Evolutionary conservation across 2,888 invertebrate species (phyloP).

Genomic region (Sarcophaga caerulescens): DNA sequence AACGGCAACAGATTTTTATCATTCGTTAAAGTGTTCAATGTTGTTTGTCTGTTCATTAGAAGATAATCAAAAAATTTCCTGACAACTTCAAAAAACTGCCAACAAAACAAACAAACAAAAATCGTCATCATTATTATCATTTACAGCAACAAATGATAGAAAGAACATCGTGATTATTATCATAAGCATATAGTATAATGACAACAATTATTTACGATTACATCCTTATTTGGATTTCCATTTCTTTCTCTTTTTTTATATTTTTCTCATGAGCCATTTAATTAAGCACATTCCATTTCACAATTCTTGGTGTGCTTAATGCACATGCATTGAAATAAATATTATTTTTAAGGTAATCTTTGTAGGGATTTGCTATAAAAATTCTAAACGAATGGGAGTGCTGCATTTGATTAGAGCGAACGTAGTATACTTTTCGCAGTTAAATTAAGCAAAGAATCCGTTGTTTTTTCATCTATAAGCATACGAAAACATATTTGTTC

Average conservation of each 20-base stretch:
- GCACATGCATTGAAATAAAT: not conserved
- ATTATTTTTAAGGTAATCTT: no score
- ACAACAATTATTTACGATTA: conserved; percentile 13
- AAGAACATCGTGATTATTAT: not conserved
- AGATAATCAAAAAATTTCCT: conserved; percentile 42
- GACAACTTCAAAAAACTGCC: not conserved
- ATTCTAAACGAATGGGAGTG: no score
- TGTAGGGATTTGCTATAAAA: no score
- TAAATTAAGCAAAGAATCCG: no score
- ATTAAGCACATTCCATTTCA: not conserved
- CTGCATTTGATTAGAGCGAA: no score
- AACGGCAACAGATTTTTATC: conserved; percentile 18
- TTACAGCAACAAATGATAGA: not conserved
- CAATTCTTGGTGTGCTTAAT: not conserved
- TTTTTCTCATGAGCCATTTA: not conserved
- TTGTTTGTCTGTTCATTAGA: conserved; percentile 36
- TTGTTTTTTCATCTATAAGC: no score
- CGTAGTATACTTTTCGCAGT: no score
- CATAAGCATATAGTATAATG: not conserved
- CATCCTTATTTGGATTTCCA: not conserved
- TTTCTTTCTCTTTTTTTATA: not conserved
- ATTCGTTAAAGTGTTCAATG: conserved; percentile 18
- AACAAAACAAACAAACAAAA: not conserved
- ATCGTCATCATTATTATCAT: not conserved
- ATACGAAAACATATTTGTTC: no score